Evolutionary conservation across 2,888 invertebrate genomes (phyloP).

Genomic region (Eupelmus urozonus): DNA sequence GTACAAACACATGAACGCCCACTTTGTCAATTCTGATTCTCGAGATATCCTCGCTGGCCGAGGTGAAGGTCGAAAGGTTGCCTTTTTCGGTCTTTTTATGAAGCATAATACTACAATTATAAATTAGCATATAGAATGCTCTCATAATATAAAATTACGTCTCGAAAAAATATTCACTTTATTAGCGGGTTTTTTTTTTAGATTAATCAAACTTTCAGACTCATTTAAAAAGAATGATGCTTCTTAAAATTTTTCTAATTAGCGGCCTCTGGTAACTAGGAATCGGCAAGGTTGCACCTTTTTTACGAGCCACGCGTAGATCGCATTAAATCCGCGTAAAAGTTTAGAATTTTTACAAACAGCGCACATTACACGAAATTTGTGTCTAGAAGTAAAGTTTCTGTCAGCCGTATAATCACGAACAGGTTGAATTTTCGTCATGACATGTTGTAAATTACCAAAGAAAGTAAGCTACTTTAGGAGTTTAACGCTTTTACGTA

Average conservation of each 20-base stretch:
- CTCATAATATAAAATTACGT: neutral
- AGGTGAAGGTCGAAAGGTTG: conserved; percentile 21
- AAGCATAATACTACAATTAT: conserved; percentile 9
- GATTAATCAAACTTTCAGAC: no score
- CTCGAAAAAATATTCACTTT: no score
- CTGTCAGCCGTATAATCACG: neutral
- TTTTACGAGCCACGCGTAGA: no score
- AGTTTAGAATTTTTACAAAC: neutral
- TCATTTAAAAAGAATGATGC: no score
- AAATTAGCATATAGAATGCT: neutral
- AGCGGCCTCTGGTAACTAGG: no score
- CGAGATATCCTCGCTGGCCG: neutral
- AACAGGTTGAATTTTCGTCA: conserved; percentile 9
- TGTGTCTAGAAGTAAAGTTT: neutral
- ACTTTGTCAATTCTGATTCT: neutral
- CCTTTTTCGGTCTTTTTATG: neutral
- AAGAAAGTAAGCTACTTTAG: conserved; percentile 22
- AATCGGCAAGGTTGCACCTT: no score
- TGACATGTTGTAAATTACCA: conserved; percentile 18
- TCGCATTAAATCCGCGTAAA: no score
- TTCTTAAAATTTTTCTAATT: no score
- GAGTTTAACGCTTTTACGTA: conserved; percentile 31
- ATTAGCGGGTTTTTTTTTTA: no score
- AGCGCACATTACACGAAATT: neutral
- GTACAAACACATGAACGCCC: no score